Conservation (phyloP, 2,797 vertebrate genomes). For the Octomys mimax region DNA sequence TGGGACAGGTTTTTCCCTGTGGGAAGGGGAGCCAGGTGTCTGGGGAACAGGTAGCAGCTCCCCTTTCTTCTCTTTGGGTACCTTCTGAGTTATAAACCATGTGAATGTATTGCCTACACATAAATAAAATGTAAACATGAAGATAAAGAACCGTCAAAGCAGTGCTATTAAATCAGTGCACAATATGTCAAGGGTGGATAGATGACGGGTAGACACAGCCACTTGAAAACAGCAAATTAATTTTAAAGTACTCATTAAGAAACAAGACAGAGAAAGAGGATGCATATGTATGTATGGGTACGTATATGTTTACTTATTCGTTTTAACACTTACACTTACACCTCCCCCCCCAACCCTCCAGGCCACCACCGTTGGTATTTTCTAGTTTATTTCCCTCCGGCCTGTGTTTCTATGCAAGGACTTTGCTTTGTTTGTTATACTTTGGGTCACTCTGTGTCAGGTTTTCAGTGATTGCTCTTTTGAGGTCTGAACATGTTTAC, state of each 20-base stretch:
- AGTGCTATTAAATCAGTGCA: background rate
- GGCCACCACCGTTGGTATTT: background rate
- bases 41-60: background rate
- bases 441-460: background rate
- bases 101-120: background rate
- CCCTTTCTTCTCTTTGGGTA: background rate
- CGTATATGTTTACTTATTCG: background rate
- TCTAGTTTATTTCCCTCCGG: background rate
- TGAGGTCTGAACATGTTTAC: background rate
- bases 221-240: background rate
- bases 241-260: constrained; percentile 45
- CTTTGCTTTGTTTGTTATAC: background rate
- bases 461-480: background rate
- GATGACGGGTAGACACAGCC: background rate
- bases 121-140: background rate
- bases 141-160: background rate
- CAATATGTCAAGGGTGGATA: background rate
- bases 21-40: background rate
- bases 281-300: fast-evolving
- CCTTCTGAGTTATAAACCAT: background rate
- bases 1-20: background rate
- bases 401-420: background rate
- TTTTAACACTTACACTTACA: background rate
- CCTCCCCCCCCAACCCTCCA: background rate
- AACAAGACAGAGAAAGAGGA: background rate